Conservation (phyloP, 1,140 invertebrate genomes). For the Eulimnadia texana region DNA sequence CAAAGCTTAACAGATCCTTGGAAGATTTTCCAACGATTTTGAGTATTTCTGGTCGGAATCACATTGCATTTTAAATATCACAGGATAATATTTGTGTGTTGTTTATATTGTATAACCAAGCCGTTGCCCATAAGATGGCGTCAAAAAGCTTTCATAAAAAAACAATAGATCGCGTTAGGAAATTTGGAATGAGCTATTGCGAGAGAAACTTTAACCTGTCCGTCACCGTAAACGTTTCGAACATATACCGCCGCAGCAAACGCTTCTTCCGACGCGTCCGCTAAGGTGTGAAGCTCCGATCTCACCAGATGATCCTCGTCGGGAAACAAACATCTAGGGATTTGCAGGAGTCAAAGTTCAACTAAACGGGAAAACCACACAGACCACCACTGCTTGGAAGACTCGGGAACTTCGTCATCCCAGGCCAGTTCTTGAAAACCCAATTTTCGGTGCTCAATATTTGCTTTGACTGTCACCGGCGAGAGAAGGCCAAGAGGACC, state of each 20-base stretch:
- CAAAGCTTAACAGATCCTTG: background rate
- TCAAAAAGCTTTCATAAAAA: too few species aligned
- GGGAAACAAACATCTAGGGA: background rate
- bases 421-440: slow-evolving; percentile 28
- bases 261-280: slow-evolving; percentile 24
- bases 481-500: slow-evolving; percentile 20
- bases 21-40: background rate
- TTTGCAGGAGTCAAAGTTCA: background rate
- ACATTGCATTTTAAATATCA: too few species aligned
- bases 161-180: too few species aligned
- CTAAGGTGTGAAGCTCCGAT: slow-evolving; percentile 23
- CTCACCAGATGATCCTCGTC: background rate
- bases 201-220: slow-evolving; percentile 14
- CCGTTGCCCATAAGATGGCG: too few species aligned
- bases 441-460: slow-evolving; percentile 15
- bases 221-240: slow-evolving; percentile 2
- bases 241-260: slow-evolving; percentile 21
- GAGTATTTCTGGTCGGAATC: too few species aligned
- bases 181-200: slow-evolving; percentile 27
- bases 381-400: slow-evolving; percentile 2
- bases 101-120: too few species aligned
- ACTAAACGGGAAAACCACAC: background rate
- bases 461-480: background rate
- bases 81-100: too few species aligned
- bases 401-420: slow-evolving; percentile 27